phyloP scores from a whole-genome alignment of 64 coral and sea anemone species.

The Anthopleura sola region DNA sequence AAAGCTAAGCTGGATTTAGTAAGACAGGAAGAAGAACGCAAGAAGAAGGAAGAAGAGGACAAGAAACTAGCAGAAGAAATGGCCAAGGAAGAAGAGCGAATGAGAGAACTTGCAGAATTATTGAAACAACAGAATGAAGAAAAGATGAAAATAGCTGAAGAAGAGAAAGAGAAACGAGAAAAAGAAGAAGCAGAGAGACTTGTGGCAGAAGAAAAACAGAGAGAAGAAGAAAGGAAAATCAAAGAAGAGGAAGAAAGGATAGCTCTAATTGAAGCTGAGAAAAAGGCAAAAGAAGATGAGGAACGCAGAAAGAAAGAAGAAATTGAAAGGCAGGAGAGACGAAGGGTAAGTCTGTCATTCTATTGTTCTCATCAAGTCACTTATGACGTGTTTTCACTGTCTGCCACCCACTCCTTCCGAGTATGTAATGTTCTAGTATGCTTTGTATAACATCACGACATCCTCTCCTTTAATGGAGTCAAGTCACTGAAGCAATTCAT shows the following conservation, averaged over 20 bases:
- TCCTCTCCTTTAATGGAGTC: not conserved
- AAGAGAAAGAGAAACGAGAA: constrained; percentile 66
- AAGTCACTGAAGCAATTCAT: not conserved
- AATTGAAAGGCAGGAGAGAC: constrained; percentile 69
- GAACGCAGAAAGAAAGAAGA: constrained; percentile 81
- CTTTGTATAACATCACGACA: not conserved
- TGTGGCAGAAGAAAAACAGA: constrained; percentile 71
- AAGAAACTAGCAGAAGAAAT: constrained; percentile 71
- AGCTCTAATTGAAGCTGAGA: constrained; percentile 30
- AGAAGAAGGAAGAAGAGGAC: constrained; percentile 83
- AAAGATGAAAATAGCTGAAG: constrained; percentile 39
- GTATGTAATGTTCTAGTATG: not conserved
- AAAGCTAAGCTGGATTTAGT: constrained; percentile 80
- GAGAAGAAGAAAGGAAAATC: constrained; percentile 78
- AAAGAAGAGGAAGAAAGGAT: constrained; percentile 73
- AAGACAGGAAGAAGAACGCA: constrained; percentile 69
- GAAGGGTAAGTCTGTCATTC: constrained; percentile 54
- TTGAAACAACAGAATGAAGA: constrained; percentile 84
- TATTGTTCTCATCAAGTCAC: not conserved
- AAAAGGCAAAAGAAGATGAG: constrained; percentile 76
- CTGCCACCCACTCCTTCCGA: not conserved
- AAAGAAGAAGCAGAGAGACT: constrained; percentile 68
- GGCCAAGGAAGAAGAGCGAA: constrained; percentile 79
- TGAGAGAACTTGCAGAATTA: constrained; percentile 68
- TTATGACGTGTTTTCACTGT: not conserved